Evolutionary conservation across 1,140 invertebrate genomes (phyloP).

Genomic region (Riptortus pedestris): DNA sequence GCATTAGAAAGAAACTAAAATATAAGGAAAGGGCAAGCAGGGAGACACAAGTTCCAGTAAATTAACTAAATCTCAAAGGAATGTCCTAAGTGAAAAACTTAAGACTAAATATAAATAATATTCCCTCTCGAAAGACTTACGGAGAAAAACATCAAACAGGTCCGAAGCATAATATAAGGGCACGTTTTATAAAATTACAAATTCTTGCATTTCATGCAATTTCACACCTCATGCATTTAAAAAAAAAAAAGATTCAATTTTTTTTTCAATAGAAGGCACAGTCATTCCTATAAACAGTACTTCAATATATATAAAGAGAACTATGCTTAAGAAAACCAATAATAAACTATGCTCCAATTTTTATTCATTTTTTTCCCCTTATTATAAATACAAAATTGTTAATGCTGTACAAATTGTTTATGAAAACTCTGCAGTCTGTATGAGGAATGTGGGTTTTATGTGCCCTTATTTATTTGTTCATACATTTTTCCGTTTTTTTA

Average conservation of each 20-base stretch:
- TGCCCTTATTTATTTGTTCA: conserved; percentile 13
- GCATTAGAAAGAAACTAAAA: no score
- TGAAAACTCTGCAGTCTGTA: conserved; percentile 16
- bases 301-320: conserved; percentile 12
- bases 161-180: not conserved
- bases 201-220: not conserved
- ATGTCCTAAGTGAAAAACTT: conserved; percentile 6
- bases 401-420: conserved; percentile 12
- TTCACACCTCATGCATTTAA: not conserved
- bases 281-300: conserved; percentile 15
- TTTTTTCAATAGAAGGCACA: conserved; percentile 22
- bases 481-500: not conserved
- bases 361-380: not conserved
- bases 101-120: not conserved
- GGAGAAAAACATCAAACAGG: not conserved
- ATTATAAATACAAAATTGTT: conserved; percentile 7
- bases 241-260: conserved; percentile 1
- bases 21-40: no score
- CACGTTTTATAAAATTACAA: conserved; percentile 10
- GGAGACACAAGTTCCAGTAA: not conserved
- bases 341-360: conserved; percentile 8
- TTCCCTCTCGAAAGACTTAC: conserved; percentile 1
- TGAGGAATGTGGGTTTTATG: conserved; percentile 19
- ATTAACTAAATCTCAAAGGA: not conserved
- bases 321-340: conserved; percentile 13